Base-by-base conservation (phyloP, 1,140 invertebrate species). In the Polypedilum vanderplanki region DNA sequence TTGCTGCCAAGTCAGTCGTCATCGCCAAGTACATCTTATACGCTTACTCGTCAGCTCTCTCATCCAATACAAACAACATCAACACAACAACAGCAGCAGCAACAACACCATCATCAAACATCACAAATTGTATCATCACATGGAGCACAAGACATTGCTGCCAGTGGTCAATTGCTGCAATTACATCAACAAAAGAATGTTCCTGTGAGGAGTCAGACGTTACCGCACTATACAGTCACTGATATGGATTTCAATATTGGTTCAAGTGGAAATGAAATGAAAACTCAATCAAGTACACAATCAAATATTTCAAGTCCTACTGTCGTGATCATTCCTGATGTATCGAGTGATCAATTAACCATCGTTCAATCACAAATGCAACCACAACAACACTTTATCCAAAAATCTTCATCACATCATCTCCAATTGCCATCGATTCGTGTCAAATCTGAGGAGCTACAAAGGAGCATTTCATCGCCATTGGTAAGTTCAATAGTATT, bases 381-480 rank as follows among this genome's bases (percentile, higher is more conserved):
- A 57, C 65, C 24, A 65, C 74, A 67, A 73, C 40, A 18, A 5
- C 41, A 33, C 15, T 67, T 65, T 40, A n/a, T 24, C 10, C 73
- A 77, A 17, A 22, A 75, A 70, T 12, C 76, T 15, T 41, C 33
- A 73, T 12, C 20, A 9, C 22, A 57, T 73, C 41, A 75, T 40
- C 15, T 57, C 77, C 79, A 70, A 18, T 70, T 82, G 78, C 81
- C 82, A 70, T 81, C 84, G 74, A 78, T 86, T 57, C 80, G 85
- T 75, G 82, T 86, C 17, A 80, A 84, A 76, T 82, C 82, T 74
- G 86, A 87, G 78, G 86, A 87, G 77, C 78, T 87, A 57, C 84
- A 86, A 76, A 80, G 87, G 65, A 86, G 86, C 76, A 83, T 85
- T 74, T 88, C 87, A 10, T 87, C 87, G 41, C 87, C 87, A 76